Evolutionary conservation across 2,113 vertebrate genomes (phyloP).

Genomic region (Cavia aperea): DNA sequence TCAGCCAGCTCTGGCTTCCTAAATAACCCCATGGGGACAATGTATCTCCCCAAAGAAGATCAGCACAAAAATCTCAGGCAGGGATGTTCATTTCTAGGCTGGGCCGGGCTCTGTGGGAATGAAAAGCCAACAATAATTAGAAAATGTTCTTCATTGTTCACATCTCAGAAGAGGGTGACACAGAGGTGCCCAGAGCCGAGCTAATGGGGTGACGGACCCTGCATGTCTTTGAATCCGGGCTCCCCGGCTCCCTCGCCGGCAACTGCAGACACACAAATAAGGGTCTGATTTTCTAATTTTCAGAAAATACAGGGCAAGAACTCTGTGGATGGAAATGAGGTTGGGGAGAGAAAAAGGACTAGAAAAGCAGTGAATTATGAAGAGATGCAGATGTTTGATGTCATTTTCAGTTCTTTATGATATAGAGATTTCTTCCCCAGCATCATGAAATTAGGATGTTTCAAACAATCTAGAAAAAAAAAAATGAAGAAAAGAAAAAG

Average conservation of each 20-base stretch:
- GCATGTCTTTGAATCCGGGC: rapidly evolving
- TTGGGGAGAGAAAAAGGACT: background rate
- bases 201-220: constrained; percentile 32
- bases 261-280: background rate
- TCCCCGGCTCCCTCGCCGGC: background rate
- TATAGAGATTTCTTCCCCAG: background rate
- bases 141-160: background rate
- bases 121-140: constrained; percentile 35
- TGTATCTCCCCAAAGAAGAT: background rate
- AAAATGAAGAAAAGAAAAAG: background rate
- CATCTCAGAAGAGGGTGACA: background rate
- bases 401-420: background rate
- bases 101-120: background rate
- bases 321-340: constrained; percentile 39
- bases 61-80: background rate
- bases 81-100: constrained; percentile 29
- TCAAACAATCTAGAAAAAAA: background rate
- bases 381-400: background rate
- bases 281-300: constrained; percentile 51
- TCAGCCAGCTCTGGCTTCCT: background rate
- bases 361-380: background rate
- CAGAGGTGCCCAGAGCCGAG: background rate
- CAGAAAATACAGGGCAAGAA: constrained; percentile 49
- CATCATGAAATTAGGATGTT: constrained; percentile 8
- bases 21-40: background rate